Percentiles rank a stretch among this genome's conserved stretches.
Conservation (phyloP, 2,888 invertebrate species). For the Drosophila vallismaia region DNA sequence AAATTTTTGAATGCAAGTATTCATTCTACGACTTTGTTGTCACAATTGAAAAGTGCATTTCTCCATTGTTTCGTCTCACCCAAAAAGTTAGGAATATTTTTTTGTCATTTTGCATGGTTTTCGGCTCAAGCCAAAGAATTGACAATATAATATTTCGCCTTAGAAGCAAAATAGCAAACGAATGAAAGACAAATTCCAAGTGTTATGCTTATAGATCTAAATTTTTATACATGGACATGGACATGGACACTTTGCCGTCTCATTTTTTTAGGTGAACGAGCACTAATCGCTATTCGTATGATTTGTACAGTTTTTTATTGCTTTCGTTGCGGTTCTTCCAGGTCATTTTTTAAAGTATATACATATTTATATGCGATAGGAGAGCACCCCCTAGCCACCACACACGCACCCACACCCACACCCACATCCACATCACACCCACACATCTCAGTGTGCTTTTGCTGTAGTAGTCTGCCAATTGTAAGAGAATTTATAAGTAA, state of each 20-base stretch:
- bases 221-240: conserved; percentile 65
- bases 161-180: conserved; percentile 67
- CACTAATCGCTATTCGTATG: conserved; percentile 37
- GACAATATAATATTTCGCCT: conserved; percentile 82
- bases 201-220: conserved; percentile 77
- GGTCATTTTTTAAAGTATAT: conserved; percentile 46
- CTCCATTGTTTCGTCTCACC: conserved; percentile 37
- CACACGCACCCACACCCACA: conserved; percentile 39
- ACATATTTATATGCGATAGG: conserved; percentile 21
- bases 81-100: conserved; percentile 68
- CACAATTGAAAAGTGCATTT: conserved; percentile 29
- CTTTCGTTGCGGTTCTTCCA: conserved; percentile 72
- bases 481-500: conserved; percentile 73
- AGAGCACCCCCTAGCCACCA: conserved; percentile 12
- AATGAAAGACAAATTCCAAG: conserved; percentile 70
- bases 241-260: conserved; percentile 48
- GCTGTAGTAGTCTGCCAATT: conserved; percentile 76
- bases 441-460: conserved; percentile 69
- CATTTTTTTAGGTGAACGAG: conserved; percentile 49
- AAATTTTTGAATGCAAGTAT: conserved; percentile 38
- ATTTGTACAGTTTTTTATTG: conserved; percentile 42
- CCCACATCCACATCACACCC: conserved; percentile 32
- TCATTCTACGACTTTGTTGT: conserved; percentile 42
- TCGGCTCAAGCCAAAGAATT: conserved; percentile 81
- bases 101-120: conserved; percentile 81